Evolutionary conservation across 2,888 invertebrate species (phyloP), one percentile per base, ranked within the genome.

Genomic region (Electrophaes corylata): DNA sequence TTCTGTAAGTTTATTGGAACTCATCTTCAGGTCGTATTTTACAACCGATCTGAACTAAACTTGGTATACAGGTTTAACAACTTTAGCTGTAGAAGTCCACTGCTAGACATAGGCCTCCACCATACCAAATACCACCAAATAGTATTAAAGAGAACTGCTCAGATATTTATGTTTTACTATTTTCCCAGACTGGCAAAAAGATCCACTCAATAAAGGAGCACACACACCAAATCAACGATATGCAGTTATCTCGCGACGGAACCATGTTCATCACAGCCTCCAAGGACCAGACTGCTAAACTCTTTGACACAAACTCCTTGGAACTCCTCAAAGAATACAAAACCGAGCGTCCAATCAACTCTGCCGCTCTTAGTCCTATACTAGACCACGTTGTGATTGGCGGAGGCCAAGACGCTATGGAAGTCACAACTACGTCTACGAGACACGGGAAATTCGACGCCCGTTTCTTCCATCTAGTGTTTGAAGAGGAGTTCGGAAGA

Each of bases 351-450:
- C 99, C 99, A 0, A 98, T 99, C 0, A 99, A 99, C 86, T 99
- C 99, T 0, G 99, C 99, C 0, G 96, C 99, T 1, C 96, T 99
- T 63, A 98, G 99, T 65, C 99, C 99, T 0, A 96, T 97, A 67
- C 91, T 95, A 54, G 98, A 99, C 85, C 99, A 99, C 91, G 99
- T 99, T 4, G 97, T 98, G 1, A 92, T 99, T 41, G 99, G 99
- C 60, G 99, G 99, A 85, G 99, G 99, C 73, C 99, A 99, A 92
- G 99, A 99, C 86, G 99, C 99, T 56, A 99, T 99, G 97, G 98
- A 98, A 78, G 99, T 99, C 58, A 98, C 98, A 41, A 98, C 98
- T 1, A 99, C 98, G 0, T 97, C 98, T 0, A 95, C 98, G 0
- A 94, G 97, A 71, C 95, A 97, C 62, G 99, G 99, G 50, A 99